A percentile compares a stretch with the other conserved stretches of the same genome.
Evolutionary conservation across 2,888 invertebrate species (phyloP).

Genomic region (Crioceris asparagi): DNA sequence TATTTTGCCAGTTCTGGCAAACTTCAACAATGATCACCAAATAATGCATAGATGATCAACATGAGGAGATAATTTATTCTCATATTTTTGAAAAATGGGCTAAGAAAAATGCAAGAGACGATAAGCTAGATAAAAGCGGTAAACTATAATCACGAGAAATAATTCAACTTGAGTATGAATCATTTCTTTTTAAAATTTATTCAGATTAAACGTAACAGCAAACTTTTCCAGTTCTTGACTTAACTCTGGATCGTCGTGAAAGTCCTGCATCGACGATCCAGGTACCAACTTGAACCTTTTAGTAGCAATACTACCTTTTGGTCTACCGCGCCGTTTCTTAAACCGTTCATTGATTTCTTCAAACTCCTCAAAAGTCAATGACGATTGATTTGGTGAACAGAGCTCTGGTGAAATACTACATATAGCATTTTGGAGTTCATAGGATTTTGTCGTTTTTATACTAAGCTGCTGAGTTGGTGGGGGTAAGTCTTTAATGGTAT

Average conservation of each 20-base stretch:
- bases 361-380: conserved; percentile 13
- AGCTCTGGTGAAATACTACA: conserved; percentile 17
- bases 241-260: conserved; percentile 36
- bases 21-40: too few species aligned
- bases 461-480: conserved; percentile 9
- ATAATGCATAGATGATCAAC: too few species aligned
- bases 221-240: conserved; percentile 35
- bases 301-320: conserved; percentile 24
- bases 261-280: conserved; percentile 25
- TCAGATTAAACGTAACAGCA: conserved; percentile 21
- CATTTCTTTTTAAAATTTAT: too few species aligned
- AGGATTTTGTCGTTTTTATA: conserved; percentile 12
- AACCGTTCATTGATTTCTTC: conserved; percentile 10
- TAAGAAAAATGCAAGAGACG: too few species aligned
- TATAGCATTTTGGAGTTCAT: conserved; percentile 25
- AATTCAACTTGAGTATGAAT: too few species aligned
- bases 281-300: conserved; percentile 7
- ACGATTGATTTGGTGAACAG: not conserved
- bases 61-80: too few species aligned
- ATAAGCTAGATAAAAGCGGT: too few species aligned
- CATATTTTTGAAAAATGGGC: too few species aligned
- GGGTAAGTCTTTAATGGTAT: conserved; percentile 28
- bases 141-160: too few species aligned
- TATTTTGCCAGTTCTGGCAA: too few species aligned
- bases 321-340: conserved; percentile 24